These are phyloP conservation scores for Xanthorhoe spadicearia DNA, from an alignment of 2,888 invertebrate genomes.

Conservation along the genomic window DNA sequence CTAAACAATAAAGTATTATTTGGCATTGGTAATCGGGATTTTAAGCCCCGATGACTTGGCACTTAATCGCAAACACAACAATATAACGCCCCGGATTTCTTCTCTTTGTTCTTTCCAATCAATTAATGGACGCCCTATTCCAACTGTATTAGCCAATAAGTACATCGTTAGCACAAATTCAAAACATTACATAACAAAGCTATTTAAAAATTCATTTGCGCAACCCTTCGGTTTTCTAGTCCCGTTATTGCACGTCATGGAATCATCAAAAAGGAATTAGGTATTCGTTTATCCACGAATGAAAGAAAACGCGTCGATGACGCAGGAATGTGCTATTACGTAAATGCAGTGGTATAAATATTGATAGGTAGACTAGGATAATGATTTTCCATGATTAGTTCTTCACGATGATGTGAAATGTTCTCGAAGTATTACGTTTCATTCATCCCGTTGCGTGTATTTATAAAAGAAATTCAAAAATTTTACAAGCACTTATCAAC, in stretches of 20 bases:
- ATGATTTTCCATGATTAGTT: not conserved
- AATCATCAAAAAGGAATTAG: slow-evolving; percentile 6
- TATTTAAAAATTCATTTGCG: slow-evolving; percentile 12
- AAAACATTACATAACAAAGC: slow-evolving; percentile 5
- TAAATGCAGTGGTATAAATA: not conserved
- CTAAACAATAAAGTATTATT: no score
- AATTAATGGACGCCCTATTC: not conserved
- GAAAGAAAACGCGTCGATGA: not conserved
- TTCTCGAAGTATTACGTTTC: not conserved
- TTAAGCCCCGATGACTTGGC: not conserved
- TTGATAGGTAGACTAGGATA: not conserved
- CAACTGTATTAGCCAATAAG: not conserved
- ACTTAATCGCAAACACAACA: not conserved
- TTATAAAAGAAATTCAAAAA: slow-evolving; percentile 11
- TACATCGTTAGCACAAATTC: slow-evolving; percentile 8
- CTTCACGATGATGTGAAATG: not conserved
- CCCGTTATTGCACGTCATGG: slow-evolving; percentile 21
- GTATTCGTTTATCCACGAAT: slow-evolving; percentile 20
- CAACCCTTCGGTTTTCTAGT: slow-evolving; percentile 17
- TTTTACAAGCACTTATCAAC: slow-evolving; percentile 11
- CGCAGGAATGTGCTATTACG: not conserved
- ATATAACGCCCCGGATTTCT: not conserved
- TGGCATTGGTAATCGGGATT: no score
- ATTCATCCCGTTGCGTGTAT: slow-evolving; percentile 9
- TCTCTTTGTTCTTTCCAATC: slow-evolving; percentile 1